These are phyloP conservation scores for Aleadryas rufinucha DNA, from an alignment of 2,113 vertebrate species.

Conservation along the genomic window DNA sequence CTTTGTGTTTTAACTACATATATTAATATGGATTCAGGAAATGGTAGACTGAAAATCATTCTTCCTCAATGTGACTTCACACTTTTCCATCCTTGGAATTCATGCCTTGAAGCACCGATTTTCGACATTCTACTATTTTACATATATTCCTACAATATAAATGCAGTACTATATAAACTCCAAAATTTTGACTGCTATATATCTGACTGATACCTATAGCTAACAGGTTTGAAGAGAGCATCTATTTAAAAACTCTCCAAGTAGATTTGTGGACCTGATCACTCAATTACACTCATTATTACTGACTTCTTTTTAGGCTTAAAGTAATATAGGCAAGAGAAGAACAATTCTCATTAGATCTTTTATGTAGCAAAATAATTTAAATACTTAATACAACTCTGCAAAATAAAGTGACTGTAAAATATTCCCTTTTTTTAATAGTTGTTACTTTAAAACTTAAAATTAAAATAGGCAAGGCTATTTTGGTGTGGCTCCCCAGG, in stretches of 20 bases:
- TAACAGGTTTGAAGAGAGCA: neutral
- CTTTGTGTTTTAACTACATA: neutral
- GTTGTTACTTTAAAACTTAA: neutral
- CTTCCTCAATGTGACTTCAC: neutral
- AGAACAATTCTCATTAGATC: neutral
- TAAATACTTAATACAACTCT: neutral
- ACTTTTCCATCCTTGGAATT: neutral
- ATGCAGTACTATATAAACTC: neutral
- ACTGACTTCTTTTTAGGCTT: neutral
- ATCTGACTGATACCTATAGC: neutral
- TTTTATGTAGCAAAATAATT: neutral
- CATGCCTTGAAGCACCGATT: neutral
- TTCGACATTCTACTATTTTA: neutral
- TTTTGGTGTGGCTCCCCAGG: neutral
- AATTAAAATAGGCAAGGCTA: rapidly evolving
- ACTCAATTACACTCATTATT: neutral
- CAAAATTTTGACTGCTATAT: neutral
- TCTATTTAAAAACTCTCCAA: neutral
- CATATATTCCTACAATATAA: neutral
- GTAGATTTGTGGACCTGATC: rapidly evolving
- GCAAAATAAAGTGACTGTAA: neutral
- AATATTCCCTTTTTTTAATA: neutral
- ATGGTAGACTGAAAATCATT: neutral
- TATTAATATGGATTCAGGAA: neutral
- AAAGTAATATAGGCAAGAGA: neutral